These are phyloP conservation scores for Blastobasis adustella DNA, from an alignment of 2,888 invertebrate species.

Conservation along the genomic window DNA sequence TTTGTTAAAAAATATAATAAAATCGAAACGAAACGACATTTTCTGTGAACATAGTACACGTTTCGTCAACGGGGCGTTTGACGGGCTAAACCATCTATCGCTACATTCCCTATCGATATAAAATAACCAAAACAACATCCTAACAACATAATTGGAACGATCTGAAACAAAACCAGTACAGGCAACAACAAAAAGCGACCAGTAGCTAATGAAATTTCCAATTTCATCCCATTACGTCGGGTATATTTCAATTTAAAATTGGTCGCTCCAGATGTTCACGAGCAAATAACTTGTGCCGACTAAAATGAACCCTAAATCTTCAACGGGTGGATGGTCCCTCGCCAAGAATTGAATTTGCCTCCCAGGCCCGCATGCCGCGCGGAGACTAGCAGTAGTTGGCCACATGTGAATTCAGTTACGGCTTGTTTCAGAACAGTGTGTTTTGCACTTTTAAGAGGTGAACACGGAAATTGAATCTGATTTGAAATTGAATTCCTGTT, in stretches of 20 bases:
- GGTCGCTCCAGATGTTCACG: conserved; percentile 62
- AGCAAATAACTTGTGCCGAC: conserved; percentile 60
- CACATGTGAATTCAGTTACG: conserved; percentile 1
- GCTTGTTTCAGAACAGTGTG: neutral
- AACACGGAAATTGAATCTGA: too few relatives aligned
- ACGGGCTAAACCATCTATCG: too few relatives aligned
- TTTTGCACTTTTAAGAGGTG: too few relatives aligned
- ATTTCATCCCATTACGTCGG: conserved; percentile 41
- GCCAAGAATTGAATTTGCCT: conserved; percentile 66
- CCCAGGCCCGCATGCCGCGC: conserved; percentile 32
- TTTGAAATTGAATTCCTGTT: too few relatives aligned
- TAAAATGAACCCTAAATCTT: conserved; percentile 69
- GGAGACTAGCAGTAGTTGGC: neutral
- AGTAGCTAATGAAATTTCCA: conserved; percentile 36
- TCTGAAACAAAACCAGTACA: conserved; percentile 1
- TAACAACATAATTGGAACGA: too few relatives aligned
- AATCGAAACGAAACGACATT: too few relatives aligned
- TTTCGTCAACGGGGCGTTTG: too few relatives aligned
- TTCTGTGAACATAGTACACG: too few relatives aligned
- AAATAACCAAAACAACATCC: too few relatives aligned
- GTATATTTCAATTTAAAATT: conserved; percentile 57
- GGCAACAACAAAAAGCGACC: conserved; percentile 5
- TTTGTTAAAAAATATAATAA: too few relatives aligned
- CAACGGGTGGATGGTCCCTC: conserved; percentile 45
- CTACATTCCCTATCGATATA: too few relatives aligned